Evolutionary conservation across 2,113 vertebrate genomes (phyloP), one percentile per base, ranked within the genome.

Genomic region (Isurus oxyrinchus): DNA sequence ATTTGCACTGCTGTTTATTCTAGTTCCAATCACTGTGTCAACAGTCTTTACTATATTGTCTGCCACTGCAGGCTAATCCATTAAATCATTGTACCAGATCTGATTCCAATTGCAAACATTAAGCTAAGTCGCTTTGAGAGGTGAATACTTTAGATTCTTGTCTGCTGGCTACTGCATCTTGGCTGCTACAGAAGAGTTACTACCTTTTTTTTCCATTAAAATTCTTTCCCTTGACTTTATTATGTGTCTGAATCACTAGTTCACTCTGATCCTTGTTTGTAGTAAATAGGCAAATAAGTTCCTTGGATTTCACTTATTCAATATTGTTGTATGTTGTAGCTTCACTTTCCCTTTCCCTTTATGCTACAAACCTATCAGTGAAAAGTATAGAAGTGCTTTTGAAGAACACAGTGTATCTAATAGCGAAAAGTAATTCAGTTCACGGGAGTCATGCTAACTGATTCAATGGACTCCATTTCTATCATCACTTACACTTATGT

Each of bases 61-160:
- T 63, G 59, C 5, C 35, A 94, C 59, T 63, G 59, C 35, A 63
- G 59, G 90, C 14, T 91, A 91, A 94, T 3, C 59, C n/a, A 40
- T 63, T 94, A 63, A 63, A 94, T 94, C 90, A 94, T 35, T 63
- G 59, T 40, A 94, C 3, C 90, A 94, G 87, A 90, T 94, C 59
- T 40, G 35, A 94, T 40, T 94, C 5, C 90, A 94, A 94, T 94
- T 94, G 90, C 16, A 63, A 61, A 94, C 59, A 94, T 94, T n/a
- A 63, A 63, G 90, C 59, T n/a, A 94, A 63, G 88, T 93, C 16
- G 13, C 88, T 93, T 7, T 59, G 88, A 93, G 57, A n/a, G 35
- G 90, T 63, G 59, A 94, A 3, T 5, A 21, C 35, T 93, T 93
- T 40, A 63, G 31, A 94, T 63, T 94, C 59, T 66, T n/a, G 6